Conservation (phyloP, 2,113 vertebrate species). For the Castor canadensis region DNA sequence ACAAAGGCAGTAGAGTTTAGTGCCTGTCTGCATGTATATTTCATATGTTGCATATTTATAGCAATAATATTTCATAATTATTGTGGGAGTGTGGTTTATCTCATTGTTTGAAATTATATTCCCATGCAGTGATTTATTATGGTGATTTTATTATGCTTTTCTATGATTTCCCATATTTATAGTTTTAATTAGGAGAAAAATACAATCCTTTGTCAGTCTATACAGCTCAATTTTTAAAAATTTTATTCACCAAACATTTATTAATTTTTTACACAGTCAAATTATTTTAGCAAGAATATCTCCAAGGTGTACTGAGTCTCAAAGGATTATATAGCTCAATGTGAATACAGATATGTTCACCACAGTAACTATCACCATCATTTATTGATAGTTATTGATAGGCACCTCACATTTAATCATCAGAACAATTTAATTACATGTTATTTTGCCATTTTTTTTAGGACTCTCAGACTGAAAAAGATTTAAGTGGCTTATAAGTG, state of each 20-base stretch:
- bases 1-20: background rate
- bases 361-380: background rate
- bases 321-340: too few relatives aligned
- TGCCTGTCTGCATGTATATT: background rate
- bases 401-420: background rate
- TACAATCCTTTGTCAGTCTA: background rate
- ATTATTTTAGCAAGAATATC: too few relatives aligned
- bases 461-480: background rate
- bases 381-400: background rate
- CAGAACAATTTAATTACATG: background rate
- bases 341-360: background rate
- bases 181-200: background rate
- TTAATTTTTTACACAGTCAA: too few relatives aligned
- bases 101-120: slow-evolving; percentile 29
- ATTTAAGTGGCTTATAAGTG: slow-evolving; percentile 20
- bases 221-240: background rate
- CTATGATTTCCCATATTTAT: background rate
- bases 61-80: background rate
- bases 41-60: background rate
- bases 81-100: background rate
- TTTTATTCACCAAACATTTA: too few relatives aligned
- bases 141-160: slow-evolving; percentile 13
- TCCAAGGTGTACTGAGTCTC: too few relatives aligned
- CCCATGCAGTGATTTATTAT: background rate
- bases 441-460: background rate